Evolutionary conservation across 2,113 vertebrate species (phyloP), one percentile per base, ranked within the genome.

Genomic region (Hippocampus zosterae): DNA sequence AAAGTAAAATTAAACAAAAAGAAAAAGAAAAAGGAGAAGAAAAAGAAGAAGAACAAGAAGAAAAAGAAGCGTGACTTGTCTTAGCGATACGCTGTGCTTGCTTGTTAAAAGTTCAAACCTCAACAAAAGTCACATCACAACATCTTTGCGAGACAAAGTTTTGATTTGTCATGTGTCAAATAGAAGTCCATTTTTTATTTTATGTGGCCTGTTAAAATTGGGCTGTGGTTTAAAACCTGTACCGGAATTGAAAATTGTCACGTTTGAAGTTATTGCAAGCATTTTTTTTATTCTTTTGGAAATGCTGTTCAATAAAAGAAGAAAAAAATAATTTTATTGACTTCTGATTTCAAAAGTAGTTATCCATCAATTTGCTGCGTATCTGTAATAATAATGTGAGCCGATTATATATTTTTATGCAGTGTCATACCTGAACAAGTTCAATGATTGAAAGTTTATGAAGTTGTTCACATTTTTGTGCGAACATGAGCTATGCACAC

Each of bases 21-120:
- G 73, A 87, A 86, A 12, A 84, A 89, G 68, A 83, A 89, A 42
- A 67, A 87, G 59, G 23, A 87, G 6, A 65, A 85, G 15, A 18
- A 81, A 16, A 76, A 84, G 5, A 72, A 83, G 12, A 77, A 78
- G 15, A 67, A 83, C 23, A 72, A 72, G 10, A 19, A 69, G 6
- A 77, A 74, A 27, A 8, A 37, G 6, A 29, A 68, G 33, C 13
- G 40, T 2, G 60, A 61, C 37, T 25, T 61, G 25, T 15, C 18
- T n/a, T 6, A 74, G 18, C 23, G 41, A 63, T 62, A 11, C 25
- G 3, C 41, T 27, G 4, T 25, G 1, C 13, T 33, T 23, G 15
- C 42, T 42, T 21, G 15, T 33, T 60, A n/a, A 5, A 57, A 33
- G 57, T 60, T 60, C 57, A 60, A 8, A 60, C 27, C 15, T 27